Evolutionary conservation across 2,113 vertebrate species (phyloP), one percentile per base, ranked within the genome.

Genomic region (Abramis brama): DNA sequence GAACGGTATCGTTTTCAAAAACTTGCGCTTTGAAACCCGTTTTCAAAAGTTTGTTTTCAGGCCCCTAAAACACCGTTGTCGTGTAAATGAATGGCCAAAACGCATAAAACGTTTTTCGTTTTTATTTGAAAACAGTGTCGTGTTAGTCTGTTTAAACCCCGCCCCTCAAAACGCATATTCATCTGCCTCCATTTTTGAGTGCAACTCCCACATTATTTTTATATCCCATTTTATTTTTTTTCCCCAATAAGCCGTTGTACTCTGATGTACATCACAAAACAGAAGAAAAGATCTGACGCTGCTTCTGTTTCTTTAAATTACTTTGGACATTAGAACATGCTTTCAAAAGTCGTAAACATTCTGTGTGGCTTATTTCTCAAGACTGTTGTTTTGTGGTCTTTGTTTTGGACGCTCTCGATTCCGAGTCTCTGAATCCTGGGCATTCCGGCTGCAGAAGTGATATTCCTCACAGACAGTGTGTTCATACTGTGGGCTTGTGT

Each of bases 401-500:
- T 75, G 39, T 47, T 27, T 75, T n/a, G 11, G n/a, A 47, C 7
- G n/a, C 43, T 75, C 39, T 77, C 27, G 13, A 36, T 71, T 36
- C 33, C 0, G 19, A 36, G 66, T 70, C 66, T 70, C 39, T 45
- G 70, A 45, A n/a, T 43, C 3, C 60, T 62, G 60, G n/a, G 9
- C 4, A 0, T 25, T 27, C 25, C 21, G 27, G 7, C 45, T 8
- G 43, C 23, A 30, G 45, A 1, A 19, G 43, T 17, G n/a, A 4
- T 52, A 2, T 55, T 50, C 45, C 74, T 77, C 47, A 17, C 57
- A 43, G 19, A 78, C 59, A 27, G 7, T 45, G 52, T 47, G 86
- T 27, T 23, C 33, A 27, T 12, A 30, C 75, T 77, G 75, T 55
- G 47, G 75, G 75, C 15, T 77, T 77, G 75, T 77, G 75, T 77